These are phyloP conservation scores for Dendrolimus kikuchii DNA, from an alignment of 1,140 invertebrate genomes.

Conservation along the genomic window DNA sequence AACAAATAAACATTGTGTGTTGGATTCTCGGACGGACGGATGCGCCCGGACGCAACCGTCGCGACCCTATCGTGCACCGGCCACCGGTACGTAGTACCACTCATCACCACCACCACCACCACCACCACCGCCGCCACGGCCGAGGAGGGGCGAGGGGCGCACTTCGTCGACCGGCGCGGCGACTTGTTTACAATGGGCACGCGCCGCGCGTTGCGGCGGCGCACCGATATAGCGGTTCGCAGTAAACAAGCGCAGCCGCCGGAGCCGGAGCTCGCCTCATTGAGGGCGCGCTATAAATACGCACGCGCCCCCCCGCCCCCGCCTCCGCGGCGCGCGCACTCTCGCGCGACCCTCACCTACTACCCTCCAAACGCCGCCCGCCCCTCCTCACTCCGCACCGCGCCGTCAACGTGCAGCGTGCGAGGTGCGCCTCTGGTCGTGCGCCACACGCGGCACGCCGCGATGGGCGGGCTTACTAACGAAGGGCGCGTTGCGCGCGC, in stretches of 20 bases:
- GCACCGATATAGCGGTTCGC: slow-evolving; percentile 24
- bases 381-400: slow-evolving; percentile 9
- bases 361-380: slow-evolving; percentile 39
- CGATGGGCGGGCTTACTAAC: slow-evolving; percentile 3
- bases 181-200: slow-evolving; percentile 19
- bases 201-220: slow-evolving; percentile 9
- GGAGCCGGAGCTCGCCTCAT: slow-evolving; percentile 25
- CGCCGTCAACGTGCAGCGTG: slow-evolving; percentile 7
- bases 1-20: not conserved
- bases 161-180: not conserved
- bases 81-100: no score
- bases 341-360: slow-evolving; percentile 46
- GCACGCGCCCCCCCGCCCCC: slow-evolving; percentile 7
- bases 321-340: slow-evolving; percentile 1
- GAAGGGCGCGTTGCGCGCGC: slow-evolving; percentile 11
- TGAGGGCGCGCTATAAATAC: slow-evolving; percentile 44
- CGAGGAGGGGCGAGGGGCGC: not conserved
- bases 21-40: not conserved
- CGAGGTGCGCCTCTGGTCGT: slow-evolving; percentile 1
- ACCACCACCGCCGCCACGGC: no score
- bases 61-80: slow-evolving; percentile 4
- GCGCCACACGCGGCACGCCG: slow-evolving; percentile 2
- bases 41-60: slow-evolving; percentile 6
- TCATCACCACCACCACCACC: no score
- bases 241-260: slow-evolving; percentile 16